Evolutionary conservation across 2,113 vertebrate genomes (phyloP).

Genomic region (Myiopsitta monachus): DNA sequence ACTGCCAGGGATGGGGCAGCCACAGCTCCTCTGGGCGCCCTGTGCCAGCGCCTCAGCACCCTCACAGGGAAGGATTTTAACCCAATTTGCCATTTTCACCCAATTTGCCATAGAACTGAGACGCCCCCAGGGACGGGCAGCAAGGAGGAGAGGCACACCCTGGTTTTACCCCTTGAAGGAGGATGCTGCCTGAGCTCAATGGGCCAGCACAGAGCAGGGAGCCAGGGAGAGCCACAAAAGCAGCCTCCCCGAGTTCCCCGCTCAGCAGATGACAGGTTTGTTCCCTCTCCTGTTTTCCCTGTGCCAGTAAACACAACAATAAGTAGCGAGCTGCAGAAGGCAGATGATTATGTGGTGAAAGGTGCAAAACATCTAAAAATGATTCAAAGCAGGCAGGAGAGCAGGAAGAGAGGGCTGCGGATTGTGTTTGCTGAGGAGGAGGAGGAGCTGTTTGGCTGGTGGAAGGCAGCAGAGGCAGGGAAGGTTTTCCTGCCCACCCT

Average conservation of each 20-base stretch:
- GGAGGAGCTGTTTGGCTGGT: not conserved
- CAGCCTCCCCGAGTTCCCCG: not conserved
- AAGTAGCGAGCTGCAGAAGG: conserved; percentile 57
- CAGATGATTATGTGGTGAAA: conserved; percentile 49
- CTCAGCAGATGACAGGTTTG: conserved; percentile 12
- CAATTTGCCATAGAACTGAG: not conserved
- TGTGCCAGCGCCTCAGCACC: not conserved
- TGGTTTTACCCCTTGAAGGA: not conserved
- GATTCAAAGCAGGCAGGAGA: conserved; percentile 26
- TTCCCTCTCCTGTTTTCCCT: not conserved
- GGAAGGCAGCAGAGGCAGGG: not conserved
- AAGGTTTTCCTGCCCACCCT: not conserved
- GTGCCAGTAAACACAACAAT: conserved; percentile 45
- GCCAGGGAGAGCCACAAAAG: not conserved
- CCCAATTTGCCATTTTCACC: not conserved
- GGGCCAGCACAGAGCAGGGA: not conserved
- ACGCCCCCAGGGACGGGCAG: not conserved
- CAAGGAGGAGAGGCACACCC: not conserved
- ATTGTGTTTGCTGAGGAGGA: not conserved
- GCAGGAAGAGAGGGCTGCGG: not conserved
- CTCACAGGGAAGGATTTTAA: not conserved
- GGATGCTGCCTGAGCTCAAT: fast-evolving
- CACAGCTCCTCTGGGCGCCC: not conserved
- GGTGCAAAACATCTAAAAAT: conserved; percentile 58
- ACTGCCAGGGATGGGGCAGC: not conserved